These are phyloP conservation scores for Drosophila azteca DNA, from an alignment of 1,140 invertebrate species.

Conservation along the genomic window DNA sequence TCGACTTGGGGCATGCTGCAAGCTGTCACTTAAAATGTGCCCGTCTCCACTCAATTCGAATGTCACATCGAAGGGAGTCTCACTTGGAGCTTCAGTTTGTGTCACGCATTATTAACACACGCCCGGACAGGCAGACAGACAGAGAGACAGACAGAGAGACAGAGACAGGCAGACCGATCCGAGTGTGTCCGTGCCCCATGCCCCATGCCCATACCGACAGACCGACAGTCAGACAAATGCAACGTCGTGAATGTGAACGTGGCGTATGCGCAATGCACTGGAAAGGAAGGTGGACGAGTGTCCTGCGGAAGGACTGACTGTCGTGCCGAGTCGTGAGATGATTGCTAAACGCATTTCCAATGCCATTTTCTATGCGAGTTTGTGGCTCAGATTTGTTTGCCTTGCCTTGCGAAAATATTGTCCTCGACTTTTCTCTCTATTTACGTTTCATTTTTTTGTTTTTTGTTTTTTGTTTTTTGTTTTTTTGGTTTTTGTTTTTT, in stretches of 20 bases:
- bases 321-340: conserved; percentile 67
- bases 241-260: conserved; percentile 31
- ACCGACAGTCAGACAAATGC: conserved; percentile 51
- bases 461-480: conserved; percentile 49
- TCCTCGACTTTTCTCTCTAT: conserved; percentile 32
- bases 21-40: conserved; percentile 75
- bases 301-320: conserved; percentile 25
- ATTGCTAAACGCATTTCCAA: conserved; percentile 75
- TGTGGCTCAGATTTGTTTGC: conserved; percentile 69
- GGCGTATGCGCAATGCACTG: conserved; percentile 70
- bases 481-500: conserved; percentile 50
- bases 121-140: conserved; percentile 25
- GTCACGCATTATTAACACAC: conserved; percentile 82
- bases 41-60: conserved; percentile 72
- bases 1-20: conserved; percentile 17
- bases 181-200: neutral
- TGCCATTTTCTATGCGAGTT: conserved; percentile 14
- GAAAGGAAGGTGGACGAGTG: conserved; percentile 11
- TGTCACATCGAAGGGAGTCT: conserved; percentile 51
- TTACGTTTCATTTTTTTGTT: conserved; percentile 42
- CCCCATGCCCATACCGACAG: conserved; percentile 1
- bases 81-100: conserved; percentile 66
- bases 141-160: neutral
- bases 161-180: neutral
- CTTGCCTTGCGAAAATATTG: conserved; percentile 58